phyloP scores from a whole-genome alignment of 30 jellyfish, hydroid and myxozoan species.

The Pseudorhiza aurosa region DNA sequence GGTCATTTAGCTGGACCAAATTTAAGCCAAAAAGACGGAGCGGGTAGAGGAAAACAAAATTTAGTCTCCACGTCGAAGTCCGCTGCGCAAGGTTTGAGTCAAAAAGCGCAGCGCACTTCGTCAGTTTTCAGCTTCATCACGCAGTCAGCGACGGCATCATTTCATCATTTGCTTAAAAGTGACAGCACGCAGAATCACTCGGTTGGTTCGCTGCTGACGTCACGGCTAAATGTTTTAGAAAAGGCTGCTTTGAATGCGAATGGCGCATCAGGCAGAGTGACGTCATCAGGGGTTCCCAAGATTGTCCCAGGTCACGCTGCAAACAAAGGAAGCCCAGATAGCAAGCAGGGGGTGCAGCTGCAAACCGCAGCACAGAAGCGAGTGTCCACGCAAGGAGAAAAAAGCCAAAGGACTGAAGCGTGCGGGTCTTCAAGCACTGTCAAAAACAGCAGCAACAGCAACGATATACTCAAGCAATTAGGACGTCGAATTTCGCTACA shows the following conservation, averaged over 20 bases:
- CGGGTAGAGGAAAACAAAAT: neutral
- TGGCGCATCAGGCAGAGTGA: neutral
- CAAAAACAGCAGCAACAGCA: neutral
- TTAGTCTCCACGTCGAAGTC: neutral
- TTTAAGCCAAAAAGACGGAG: neutral
- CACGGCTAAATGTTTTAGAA: slow-evolving; percentile 8
- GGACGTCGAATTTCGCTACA: slow-evolving; percentile 38
- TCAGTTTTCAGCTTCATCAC: slow-evolving; percentile 8
- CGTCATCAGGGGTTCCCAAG: neutral
- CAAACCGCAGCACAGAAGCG: neutral
- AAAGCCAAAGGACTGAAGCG: neutral
- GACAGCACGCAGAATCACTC: slow-evolving; percentile 2
- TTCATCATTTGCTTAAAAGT: slow-evolving; percentile 26
- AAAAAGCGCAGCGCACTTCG: neutral
- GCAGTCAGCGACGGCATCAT: slow-evolving; percentile 56
- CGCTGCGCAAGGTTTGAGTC: neutral
- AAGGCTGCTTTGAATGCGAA: slow-evolving; percentile 21
- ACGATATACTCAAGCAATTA: slow-evolving; percentile 8
- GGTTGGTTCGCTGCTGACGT: neutral
- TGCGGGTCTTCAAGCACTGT: neutral
- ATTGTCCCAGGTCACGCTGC: neutral
- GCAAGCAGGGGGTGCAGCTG: neutral
- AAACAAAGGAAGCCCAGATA: neutral
- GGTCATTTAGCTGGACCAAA: neutral
- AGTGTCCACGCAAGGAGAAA: no score